Evolutionary conservation across 1,140 invertebrate species (phyloP).

Genomic region (Geopemphigus sp.): DNA sequence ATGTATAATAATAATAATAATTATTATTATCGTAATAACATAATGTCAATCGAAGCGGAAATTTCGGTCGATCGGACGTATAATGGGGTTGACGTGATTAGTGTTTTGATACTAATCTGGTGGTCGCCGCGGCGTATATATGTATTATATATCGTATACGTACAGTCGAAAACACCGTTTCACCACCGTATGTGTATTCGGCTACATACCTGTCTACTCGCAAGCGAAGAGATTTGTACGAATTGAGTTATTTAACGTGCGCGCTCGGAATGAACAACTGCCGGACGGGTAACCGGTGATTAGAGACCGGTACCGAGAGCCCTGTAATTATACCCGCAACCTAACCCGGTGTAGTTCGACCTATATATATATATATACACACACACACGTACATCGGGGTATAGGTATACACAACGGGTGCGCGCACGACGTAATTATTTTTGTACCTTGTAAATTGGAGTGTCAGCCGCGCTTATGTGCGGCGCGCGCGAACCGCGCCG

Average conservation of each 20-base stretch:
- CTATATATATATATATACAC: conserved; percentile 16
- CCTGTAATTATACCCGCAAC: conserved; percentile 42
- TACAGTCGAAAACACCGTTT: too few relatives aligned
- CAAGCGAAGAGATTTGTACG: conserved; percentile 16
- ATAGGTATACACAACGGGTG: background rate
- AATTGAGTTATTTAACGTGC: conserved; percentile 45
- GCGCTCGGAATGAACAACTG: background rate
- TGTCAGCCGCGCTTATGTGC: conserved; percentile 20
- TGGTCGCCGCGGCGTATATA: too few relatives aligned
- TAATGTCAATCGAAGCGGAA: conserved; percentile 19
- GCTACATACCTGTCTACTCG: too few relatives aligned
- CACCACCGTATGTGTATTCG: too few relatives aligned
- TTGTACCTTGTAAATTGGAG: conserved; percentile 48
- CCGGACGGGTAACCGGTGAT: conserved; percentile 40
- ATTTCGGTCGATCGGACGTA: background rate
- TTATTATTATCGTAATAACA: background rate
- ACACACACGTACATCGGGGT: background rate
- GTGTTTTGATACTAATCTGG: conserved; percentile 32
- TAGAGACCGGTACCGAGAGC: conserved; percentile 45
- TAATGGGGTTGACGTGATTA: conserved; percentile 36
- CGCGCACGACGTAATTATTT: conserved; percentile 25
- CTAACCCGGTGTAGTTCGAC: conserved; percentile 1
- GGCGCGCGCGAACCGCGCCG: conserved; percentile 11
- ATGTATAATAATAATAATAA: too few relatives aligned
- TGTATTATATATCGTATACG: too few relatives aligned